Conservation (phyloP, 2,888 invertebrate genomes). For the Tortrix viridana region DNA sequence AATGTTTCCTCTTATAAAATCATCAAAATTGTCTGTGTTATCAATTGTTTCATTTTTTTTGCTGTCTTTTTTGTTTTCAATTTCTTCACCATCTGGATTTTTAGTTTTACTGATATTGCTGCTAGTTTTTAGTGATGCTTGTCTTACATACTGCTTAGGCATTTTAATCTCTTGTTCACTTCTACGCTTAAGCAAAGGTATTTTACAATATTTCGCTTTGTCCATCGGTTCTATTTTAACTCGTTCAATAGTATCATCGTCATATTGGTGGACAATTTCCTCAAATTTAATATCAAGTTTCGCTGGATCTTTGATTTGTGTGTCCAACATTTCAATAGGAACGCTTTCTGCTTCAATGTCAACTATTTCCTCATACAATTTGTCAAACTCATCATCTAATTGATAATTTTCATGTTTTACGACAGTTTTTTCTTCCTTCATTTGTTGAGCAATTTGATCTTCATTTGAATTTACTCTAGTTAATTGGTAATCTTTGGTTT, state of each 20-base stretch:
- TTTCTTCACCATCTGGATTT: constrained; percentile 12
- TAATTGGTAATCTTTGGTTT: neutral
- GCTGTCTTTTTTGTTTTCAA: constrained; percentile 14
- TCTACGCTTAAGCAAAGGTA: constrained; percentile 62
- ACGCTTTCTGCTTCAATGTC: constrained; percentile 45
- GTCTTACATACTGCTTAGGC: constrained; percentile 39
- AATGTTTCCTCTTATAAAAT: neutral
- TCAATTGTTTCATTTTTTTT: neutral
- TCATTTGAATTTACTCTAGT: neutral
- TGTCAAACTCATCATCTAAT: constrained; percentile 72
- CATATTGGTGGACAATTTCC: constrained; percentile 73
- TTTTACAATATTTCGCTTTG: constrained; percentile 57
- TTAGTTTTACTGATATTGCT: neutral
- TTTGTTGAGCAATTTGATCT: neutral
- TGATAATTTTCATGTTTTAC: constrained; percentile 31
- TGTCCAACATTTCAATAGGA: constrained; percentile 50
- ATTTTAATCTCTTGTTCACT: constrained; percentile 58
- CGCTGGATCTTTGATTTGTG: constrained; percentile 60
- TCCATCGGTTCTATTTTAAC: constrained; percentile 43
- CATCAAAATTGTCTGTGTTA: neutral
- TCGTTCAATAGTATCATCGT: constrained; percentile 53
- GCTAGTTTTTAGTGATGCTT: constrained; percentile 37
- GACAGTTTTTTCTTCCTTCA: constrained; percentile 1
- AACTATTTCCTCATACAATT: constrained; percentile 68
- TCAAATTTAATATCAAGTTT: constrained; percentile 69